phyloP scores from a whole-genome alignment of 35 echinoderm and acorn worm genomes.

The Hemicentrotus pulcherrimus region DNA sequence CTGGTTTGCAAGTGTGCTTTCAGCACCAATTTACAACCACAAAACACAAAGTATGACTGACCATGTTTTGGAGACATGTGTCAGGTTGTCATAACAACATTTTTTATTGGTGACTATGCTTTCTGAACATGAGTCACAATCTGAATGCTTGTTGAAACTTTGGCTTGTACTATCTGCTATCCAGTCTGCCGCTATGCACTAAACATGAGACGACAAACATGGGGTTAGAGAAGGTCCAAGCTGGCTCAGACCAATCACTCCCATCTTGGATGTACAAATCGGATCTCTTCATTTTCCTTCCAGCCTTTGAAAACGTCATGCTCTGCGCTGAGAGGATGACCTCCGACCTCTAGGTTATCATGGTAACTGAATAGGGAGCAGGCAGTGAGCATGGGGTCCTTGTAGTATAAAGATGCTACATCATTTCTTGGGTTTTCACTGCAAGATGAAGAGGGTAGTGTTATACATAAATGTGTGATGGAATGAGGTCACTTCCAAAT shows the following conservation, averaged over 20 bases:
- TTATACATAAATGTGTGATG: not conserved
- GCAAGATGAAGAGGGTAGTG: not conserved
- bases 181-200: not conserved
- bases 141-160: not conserved
- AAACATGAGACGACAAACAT: not conserved
- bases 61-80: not conserved
- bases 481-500: too few species aligned
- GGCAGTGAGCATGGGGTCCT: slow-evolving; percentile 59
- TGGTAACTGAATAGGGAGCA: slow-evolving; percentile 64
- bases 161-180: not conserved
- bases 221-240: not conserved
- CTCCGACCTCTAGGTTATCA: slow-evolving; percentile 58
- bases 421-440: slow-evolving; percentile 52
- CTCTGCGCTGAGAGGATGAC: slow-evolving; percentile 53
- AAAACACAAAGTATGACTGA: not conserved
- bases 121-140: slow-evolving; percentile 28
- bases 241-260: not conserved
- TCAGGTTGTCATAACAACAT: not conserved
- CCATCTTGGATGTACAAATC: slow-evolving; percentile 55
- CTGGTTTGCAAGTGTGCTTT: not conserved
- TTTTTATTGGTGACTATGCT: slow-evolving; percentile 8
- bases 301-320: slow-evolving; percentile 59
- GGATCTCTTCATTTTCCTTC: slow-evolving; percentile 42
- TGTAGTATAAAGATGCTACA: slow-evolving; percentile 65
- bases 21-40: slow-evolving; percentile 8